Evolutionary conservation across 2,888 invertebrate genomes (phyloP).

Genomic region (Chloromyia formosa): DNA sequence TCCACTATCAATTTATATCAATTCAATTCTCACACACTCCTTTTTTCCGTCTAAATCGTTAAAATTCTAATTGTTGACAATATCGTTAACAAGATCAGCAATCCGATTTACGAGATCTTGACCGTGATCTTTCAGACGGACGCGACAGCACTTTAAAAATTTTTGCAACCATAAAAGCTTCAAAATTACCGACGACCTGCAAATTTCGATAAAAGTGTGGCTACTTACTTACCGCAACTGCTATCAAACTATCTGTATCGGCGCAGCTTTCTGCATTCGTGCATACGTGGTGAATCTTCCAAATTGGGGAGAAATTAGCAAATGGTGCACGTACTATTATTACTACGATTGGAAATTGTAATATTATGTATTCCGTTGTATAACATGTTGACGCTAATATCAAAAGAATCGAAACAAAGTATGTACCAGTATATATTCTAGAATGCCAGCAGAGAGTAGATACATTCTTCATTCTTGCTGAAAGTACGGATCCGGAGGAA

Average conservation of each 20-base stretch:
- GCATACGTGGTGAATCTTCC: no score
- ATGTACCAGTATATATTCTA: slow-evolving; percentile 1
- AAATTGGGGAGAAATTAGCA: neutral
- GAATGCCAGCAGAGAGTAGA: neutral
- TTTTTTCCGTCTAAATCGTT: neutral
- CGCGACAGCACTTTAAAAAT: neutral
- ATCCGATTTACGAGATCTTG: slow-evolving; percentile 19
- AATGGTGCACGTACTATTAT: slow-evolving; percentile 23
- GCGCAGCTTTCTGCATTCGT: no score
- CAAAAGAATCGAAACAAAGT: slow-evolving; percentile 24
- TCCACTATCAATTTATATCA: neutral
- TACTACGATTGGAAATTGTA: slow-evolving; percentile 8
- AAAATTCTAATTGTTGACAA: neutral
- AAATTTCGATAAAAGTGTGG: slow-evolving; percentile 1
- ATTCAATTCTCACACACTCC: neutral
- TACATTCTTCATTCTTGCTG: no score
- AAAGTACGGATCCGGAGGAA: neutral
- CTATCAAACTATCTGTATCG: neutral
- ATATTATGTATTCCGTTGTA: slow-evolving; percentile 31
- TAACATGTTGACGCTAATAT: slow-evolving; percentile 11
- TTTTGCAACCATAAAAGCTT: neutral
- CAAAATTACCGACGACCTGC: slow-evolving; percentile 17
- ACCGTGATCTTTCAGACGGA: slow-evolving; percentile 34
- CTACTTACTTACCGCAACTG: neutral
- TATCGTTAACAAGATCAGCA: slow-evolving; percentile 1